Conservation (phyloP, 2,797 vertebrate species). For the Smutsia gigantea region DNA sequence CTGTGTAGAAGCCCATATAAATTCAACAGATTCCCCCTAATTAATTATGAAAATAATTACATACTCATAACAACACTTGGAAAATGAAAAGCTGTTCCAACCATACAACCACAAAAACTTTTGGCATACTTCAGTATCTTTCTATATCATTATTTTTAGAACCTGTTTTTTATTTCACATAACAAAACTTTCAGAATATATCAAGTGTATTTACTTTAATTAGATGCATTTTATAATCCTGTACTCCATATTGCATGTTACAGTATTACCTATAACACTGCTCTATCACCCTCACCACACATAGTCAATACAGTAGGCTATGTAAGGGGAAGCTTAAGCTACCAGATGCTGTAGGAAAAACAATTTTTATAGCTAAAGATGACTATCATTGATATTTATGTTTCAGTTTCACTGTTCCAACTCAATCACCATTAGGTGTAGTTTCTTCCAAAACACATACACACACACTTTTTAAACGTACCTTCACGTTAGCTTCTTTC, state of each 20-base stretch:
- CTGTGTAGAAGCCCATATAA: not conserved
- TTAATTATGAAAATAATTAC: constrained; percentile 31
- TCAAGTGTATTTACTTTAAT: constrained; percentile 4
- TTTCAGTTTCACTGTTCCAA: not conserved
- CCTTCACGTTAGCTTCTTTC: constrained; percentile 97
- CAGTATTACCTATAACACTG: not conserved
- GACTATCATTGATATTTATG: not conserved
- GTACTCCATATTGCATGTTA: not conserved
- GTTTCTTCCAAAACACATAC: not conserved
- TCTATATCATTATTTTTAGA: not conserved
- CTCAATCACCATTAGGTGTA: not conserved
- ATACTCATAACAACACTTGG: not conserved
- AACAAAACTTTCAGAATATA: not conserved
- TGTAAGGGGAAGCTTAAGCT: not conserved
- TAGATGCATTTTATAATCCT: constrained; percentile 8
- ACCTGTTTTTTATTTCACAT: not conserved
- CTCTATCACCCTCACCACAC: not conserved
- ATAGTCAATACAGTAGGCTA: not conserved
- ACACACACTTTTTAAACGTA: constrained; percentile 76
- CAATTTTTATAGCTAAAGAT: not conserved
- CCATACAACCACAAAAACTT: not conserved
- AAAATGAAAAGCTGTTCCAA: constrained; percentile 47
- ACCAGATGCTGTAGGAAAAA: not conserved
- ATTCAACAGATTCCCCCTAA: not conserved
- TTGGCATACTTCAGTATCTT: not conserved